Conservation (phyloP, 2,888 invertebrate genomes). For the Nemotelus nigrinus region DNA sequence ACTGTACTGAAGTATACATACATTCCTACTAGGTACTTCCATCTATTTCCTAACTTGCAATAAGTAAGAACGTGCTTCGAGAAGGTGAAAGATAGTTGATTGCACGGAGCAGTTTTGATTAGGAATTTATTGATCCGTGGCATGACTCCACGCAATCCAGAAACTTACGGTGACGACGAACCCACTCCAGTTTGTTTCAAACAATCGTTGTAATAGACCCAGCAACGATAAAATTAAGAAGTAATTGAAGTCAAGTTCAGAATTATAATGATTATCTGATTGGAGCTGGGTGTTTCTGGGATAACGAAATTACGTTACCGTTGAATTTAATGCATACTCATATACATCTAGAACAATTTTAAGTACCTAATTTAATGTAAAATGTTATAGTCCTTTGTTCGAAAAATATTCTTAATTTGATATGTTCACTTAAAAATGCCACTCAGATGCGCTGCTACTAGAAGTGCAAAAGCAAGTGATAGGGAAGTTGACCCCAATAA, state of each 20-base stretch:
- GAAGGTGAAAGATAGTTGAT: conserved; percentile 7
- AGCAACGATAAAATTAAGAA: background rate
- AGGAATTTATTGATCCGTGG: conserved; percentile 29
- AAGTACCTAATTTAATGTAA: too few relatives aligned
- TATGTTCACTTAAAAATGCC: too few relatives aligned
- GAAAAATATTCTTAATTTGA: too few relatives aligned
- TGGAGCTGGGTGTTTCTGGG: too few relatives aligned
- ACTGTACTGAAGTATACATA: background rate
- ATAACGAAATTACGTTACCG: too few relatives aligned
- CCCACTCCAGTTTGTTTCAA: too few relatives aligned
- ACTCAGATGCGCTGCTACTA: too few relatives aligned
- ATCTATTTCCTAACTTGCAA: conserved; percentile 18
- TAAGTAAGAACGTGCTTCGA: conserved; percentile 8
- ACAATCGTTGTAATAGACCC: background rate
- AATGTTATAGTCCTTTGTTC: too few relatives aligned
- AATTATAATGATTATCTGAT: background rate
- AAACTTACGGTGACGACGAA: background rate
- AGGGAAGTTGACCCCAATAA: too few relatives aligned
- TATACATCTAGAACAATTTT: too few relatives aligned
- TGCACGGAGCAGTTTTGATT: conserved; percentile 6
- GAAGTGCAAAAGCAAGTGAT: too few relatives aligned
- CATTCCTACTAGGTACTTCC: background rate
- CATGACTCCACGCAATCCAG: conserved; percentile 13
- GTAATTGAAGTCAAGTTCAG: conserved; percentile 12
- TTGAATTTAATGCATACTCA: too few relatives aligned